Evolutionary conservation across 2,888 invertebrate species (phyloP), one percentile per base, ranked within the genome.

Genomic region (Mechanitis messenoides): DNA sequence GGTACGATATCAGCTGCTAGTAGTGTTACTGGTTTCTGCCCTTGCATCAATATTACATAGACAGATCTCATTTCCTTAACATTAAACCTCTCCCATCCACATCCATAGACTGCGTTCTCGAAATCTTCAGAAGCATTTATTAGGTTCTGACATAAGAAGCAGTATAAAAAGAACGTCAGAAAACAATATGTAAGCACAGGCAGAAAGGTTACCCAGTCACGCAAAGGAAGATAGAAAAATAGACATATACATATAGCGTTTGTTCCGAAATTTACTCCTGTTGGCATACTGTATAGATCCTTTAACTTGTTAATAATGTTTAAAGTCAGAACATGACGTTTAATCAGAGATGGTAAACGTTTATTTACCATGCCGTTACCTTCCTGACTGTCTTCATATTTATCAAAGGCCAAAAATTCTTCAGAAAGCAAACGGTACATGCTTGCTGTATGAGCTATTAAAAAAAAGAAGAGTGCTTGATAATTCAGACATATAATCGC

Each of bases 61-160:
- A 85, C 65, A 5, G 77, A 59, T 64, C 77, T 84, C 70, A 76
- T 77, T 53, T 86, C 83, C 1, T 73, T 79, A 9, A 78, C 20
- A 20, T 73, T 72, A 55, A 87, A 87, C 3, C 80, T 82, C 67
- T 89, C 87, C 89, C 89, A 89, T 0, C 88, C 88, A 65, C 89
- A 87, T 47, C 79, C 72, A 61, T 87, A 88, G 0, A 87, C 78
- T 0, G 85, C 76, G 3, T 65, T 75, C 63, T 83, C 85, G 54
- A 86, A 88, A 2, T 64, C 60, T 64, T 84, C 83, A 0, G 87
- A 78, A 2, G 84, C 81, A 62, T 85, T 80, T 3, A 81, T 79
- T 63, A 88, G 64, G 33, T 73, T 73, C 65, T 89, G 89, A 65
- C 88, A 78, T 1, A 87, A 72, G 47, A 79, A 84, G 67, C 87